Conservation (phyloP, 2,888 invertebrate species). For the Dasypolia templi region DNA sequence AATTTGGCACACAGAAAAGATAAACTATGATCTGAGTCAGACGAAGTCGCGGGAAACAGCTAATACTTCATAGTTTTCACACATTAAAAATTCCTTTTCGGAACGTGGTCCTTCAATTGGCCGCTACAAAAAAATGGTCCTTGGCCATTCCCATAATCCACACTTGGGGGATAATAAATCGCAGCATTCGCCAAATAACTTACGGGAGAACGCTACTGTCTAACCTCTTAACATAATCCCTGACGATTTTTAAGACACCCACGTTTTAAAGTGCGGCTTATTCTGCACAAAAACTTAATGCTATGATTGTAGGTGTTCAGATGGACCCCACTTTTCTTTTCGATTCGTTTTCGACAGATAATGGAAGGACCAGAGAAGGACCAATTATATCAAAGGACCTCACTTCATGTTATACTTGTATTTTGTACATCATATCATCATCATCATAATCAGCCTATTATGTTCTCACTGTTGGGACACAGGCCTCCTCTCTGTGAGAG, state of each 20-base stretch:
- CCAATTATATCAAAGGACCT: background rate
- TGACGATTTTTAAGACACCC: constrained; percentile 23
- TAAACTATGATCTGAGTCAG: too few relatives aligned
- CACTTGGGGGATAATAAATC: constrained; percentile 30
- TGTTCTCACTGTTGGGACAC: too few relatives aligned
- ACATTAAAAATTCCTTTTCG: background rate
- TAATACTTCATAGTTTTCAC: too few relatives aligned
- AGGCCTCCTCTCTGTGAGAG: too few relatives aligned
- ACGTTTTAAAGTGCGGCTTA: constrained; percentile 31
- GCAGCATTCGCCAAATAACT: constrained; percentile 15
- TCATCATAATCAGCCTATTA: too few relatives aligned
- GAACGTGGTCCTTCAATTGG: background rate
- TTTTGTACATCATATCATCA: too few relatives aligned
- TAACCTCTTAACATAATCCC: constrained; percentile 44
- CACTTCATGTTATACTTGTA: background rate
- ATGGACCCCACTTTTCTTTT: constrained; percentile 24
- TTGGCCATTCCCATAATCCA: constrained; percentile 27
- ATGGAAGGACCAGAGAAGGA: background rate
- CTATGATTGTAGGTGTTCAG: constrained; percentile 4
- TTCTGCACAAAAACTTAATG: constrained; percentile 5
- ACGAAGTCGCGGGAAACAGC: too few relatives aligned
- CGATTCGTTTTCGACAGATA: background rate
- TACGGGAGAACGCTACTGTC: constrained; percentile 37
- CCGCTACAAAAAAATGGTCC: background rate
- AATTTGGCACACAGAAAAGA: too few relatives aligned